Conservation (phyloP, 2,888 invertebrate genomes). For the Seira sanloemensis region DNA sequence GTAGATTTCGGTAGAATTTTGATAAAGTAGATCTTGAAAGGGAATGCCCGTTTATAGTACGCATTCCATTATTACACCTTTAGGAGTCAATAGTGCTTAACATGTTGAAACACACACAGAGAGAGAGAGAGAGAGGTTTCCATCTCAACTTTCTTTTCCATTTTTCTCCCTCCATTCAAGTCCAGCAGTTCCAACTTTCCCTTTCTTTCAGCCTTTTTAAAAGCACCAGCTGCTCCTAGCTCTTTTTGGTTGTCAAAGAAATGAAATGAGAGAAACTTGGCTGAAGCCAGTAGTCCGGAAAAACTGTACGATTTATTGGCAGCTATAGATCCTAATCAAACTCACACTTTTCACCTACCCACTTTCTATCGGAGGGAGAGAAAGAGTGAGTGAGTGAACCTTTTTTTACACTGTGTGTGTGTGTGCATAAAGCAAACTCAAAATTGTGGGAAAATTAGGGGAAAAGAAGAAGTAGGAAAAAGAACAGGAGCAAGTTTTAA, state of each 20-base stretch:
- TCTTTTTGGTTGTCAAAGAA: constrained; percentile 41
- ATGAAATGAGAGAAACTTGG: constrained; percentile 52
- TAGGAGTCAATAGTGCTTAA: background rate
- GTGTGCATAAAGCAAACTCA: constrained; percentile 11
- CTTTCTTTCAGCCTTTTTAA: constrained; percentile 59
- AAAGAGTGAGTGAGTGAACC: background rate
- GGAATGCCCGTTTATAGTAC: background rate
- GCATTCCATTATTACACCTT: background rate
- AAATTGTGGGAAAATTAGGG: constrained; percentile 13
- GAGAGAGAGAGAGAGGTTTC: too few relatives aligned
- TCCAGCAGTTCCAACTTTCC: constrained; percentile 3
- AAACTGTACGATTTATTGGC: constrained; percentile 59
- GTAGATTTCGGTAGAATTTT: too few relatives aligned
- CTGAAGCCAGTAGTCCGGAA: constrained; percentile 22
- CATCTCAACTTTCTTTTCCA: background rate
- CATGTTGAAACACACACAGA: background rate
- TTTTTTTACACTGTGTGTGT: background rate
- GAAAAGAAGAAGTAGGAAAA: constrained; percentile 23
- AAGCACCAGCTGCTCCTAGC: constrained; percentile 49
- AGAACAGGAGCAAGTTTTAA: constrained; percentile 13
- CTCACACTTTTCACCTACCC: constrained; percentile 59
- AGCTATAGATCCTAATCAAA: constrained; percentile 62
- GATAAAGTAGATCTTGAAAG: too few relatives aligned
- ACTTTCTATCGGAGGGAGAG: constrained; percentile 35
- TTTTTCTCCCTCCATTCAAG: constrained; percentile 32